Evolutionary conservation across 2,113 vertebrate genomes (phyloP).

Genomic region (Anoura caudifer): DNA sequence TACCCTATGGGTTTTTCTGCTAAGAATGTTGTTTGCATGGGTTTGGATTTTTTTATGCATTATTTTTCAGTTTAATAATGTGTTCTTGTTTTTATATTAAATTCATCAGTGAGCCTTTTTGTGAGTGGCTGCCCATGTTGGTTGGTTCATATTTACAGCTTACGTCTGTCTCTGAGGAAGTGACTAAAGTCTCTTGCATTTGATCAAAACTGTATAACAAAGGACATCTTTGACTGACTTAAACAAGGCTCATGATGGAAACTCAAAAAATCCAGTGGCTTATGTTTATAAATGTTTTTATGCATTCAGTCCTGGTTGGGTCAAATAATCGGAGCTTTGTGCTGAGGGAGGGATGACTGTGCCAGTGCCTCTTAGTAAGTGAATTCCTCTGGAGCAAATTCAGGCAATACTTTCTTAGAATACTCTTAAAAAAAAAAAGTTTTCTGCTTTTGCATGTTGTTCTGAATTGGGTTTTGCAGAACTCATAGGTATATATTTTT

Average conservation of each 20-base stretch:
- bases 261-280: slow-evolving; percentile 17
- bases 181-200: slow-evolving; percentile 71
- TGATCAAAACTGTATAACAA: slow-evolving; percentile 71
- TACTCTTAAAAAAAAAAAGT: neutral
- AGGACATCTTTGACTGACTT: slow-evolving; percentile 73
- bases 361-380: neutral
- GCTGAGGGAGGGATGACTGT: neutral
- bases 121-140: neutral
- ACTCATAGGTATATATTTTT: neutral
- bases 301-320: neutral
- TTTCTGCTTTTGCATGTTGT: neutral
- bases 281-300: slow-evolving; percentile 54
- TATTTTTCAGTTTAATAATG: slow-evolving; percentile 60
- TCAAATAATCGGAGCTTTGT: neutral
- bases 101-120: slow-evolving; percentile 37
- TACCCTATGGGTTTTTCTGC: slow-evolving; percentile 43
- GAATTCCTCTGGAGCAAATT: neutral
- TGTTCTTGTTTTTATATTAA: slow-evolving; percentile 58
- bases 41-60: slow-evolving; percentile 35
- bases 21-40: slow-evolving; percentile 29
- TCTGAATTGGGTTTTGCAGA: neutral
- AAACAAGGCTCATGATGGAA: slow-evolving; percentile 49
- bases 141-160: slow-evolving; percentile 59
- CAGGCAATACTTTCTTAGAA: neutral
- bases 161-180: slow-evolving; percentile 71